A percentile compares a stretch with the other conserved stretches of the same genome.
phyloP scores from a whole-genome alignment of 2,113 vertebrate genomes.

The Calidris pugnax region DNA sequence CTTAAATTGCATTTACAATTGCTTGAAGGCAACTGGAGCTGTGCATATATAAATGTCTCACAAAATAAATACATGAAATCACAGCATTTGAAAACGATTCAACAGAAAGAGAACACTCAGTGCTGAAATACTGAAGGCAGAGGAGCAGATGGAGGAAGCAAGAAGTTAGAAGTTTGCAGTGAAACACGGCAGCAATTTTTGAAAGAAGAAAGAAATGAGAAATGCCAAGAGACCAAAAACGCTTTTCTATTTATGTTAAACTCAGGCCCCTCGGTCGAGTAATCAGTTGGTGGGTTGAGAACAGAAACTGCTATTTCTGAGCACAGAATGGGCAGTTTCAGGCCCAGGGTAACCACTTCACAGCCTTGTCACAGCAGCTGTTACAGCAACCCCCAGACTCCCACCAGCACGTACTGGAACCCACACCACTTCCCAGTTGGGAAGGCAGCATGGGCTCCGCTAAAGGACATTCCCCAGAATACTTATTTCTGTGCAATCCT shows the following conservation, averaged over 20 bases:
- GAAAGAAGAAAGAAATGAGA: neutral
- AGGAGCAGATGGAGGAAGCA: neutral
- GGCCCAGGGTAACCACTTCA: neutral
- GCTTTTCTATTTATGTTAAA: neutral
- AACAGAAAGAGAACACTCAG: neutral
- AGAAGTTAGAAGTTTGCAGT: neutral
- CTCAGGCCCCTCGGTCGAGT: neutral
- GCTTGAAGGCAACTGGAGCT: neutral
- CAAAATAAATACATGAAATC: neutral
- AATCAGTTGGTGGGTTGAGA: neutral
- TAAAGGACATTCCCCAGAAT: neutral
- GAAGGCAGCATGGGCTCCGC: neutral
- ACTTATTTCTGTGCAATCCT: neutral
- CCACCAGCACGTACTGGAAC: neutral
- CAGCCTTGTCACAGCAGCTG: neutral
- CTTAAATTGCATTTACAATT: neutral
- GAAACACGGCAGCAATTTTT: neutral
- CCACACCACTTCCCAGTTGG: neutral
- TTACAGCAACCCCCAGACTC: neutral
- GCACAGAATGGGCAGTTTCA: neutral
- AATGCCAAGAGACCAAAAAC: neutral
- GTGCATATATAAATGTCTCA: neutral
- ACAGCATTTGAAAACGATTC: neutral
- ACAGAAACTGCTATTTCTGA: neutral
- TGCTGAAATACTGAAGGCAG: neutral